These are phyloP conservation scores for Patiria pectinifera DNA, from an alignment of 53 echinoderm and acorn worm species.

Conservation along the genomic window DNA sequence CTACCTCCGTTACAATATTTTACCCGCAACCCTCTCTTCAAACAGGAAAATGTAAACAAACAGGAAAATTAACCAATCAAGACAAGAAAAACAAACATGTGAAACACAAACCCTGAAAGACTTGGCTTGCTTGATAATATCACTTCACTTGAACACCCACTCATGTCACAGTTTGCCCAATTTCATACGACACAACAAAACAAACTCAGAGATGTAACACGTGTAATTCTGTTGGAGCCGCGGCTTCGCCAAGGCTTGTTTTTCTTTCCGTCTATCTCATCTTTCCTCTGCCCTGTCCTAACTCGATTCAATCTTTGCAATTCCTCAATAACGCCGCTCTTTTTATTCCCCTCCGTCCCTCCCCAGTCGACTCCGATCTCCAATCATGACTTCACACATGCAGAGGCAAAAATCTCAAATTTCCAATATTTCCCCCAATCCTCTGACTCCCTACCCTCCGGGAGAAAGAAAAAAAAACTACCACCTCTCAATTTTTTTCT, in stretches of 20 bases:
- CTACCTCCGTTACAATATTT: not conserved
- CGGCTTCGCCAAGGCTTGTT: not conserved
- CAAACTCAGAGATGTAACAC: not conserved
- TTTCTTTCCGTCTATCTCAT: not conserved
- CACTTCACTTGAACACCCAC: not conserved
- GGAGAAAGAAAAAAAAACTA: not conserved
- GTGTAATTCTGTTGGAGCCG: not conserved
- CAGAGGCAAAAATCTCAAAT: conserved; percentile 13
- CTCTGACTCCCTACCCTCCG: not conserved
- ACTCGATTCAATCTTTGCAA: not conserved
- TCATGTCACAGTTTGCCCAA: no score
- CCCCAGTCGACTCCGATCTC: not conserved
- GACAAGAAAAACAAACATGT: no score
- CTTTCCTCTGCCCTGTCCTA: not conserved
- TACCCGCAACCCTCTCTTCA: no score
- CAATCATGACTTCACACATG: not conserved
- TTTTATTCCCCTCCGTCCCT: not conserved
- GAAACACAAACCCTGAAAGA: no score
- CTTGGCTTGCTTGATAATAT: not conserved
- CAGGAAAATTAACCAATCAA: no score
- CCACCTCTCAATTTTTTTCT: no score
- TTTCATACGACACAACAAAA: not conserved
- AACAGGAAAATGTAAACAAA: no score
- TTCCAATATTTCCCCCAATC: conserved; percentile 19
- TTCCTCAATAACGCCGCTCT: not conserved